These are phyloP conservation scores for Chelonus formosanus DNA, from an alignment of 2,888 invertebrate species.

Conservation along the genomic window DNA sequence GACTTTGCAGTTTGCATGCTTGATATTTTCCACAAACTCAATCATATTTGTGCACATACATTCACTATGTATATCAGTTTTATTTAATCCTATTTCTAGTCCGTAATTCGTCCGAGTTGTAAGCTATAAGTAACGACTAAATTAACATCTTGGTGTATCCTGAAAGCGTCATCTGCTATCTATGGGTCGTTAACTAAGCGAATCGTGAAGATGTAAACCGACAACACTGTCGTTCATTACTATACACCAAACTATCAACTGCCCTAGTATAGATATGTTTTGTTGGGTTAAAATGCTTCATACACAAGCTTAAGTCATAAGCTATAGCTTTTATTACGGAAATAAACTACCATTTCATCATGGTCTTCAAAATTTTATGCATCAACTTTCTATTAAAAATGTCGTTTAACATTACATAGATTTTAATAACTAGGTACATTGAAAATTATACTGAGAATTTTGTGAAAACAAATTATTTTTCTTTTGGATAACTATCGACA, in stretches of 20 bases:
- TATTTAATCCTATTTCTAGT: neutral
- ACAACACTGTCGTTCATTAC: constrained; percentile 19
- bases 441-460: too few species aligned
- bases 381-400: neutral
- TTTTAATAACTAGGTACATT: too few species aligned
- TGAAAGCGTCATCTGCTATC: constrained; percentile 40
- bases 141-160: constrained; percentile 38
- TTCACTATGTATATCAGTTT: constrained; percentile 4
- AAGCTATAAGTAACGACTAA: constrained; percentile 35
- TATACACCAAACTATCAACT: constrained; percentile 23
- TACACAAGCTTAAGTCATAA: constrained; percentile 2
- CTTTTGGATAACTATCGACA: too few species aligned
- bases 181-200: constrained; percentile 38
- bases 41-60: neutral
- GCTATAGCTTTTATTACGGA: neutral
- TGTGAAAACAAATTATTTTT: too few species aligned
- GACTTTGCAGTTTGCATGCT: neutral
- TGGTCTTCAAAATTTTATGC: too few species aligned
- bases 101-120: too few species aligned
- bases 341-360: too few species aligned
- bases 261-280: too few species aligned
- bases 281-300: neutral
- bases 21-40: neutral
- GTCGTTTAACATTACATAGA: too few species aligned
- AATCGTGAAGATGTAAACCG: constrained; percentile 37